These are phyloP conservation scores for Triplophysa yarkandensis DNA, from an alignment of 2,797 vertebrate genomes.

Conservation along the genomic window DNA sequence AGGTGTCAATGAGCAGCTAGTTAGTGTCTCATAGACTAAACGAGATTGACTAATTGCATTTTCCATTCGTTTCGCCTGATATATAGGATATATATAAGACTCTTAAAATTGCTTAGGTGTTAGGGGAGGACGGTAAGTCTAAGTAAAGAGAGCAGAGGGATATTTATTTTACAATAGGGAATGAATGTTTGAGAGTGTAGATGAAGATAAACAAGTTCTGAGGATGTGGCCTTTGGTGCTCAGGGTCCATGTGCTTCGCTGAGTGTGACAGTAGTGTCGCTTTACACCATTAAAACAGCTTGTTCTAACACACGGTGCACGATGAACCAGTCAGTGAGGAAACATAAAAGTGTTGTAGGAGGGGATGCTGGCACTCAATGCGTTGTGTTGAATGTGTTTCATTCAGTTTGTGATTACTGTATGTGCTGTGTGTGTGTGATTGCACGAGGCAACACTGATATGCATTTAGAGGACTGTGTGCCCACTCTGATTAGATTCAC, in stretches of 20 bases:
- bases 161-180: not conserved
- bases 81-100: too few species aligned
- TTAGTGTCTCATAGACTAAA: constrained; percentile 18
- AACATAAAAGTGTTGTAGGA: not conserved
- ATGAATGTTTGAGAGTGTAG: not conserved
- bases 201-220: not conserved
- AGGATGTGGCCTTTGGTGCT: not conserved
- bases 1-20: constrained; percentile 23
- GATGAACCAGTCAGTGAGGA: not conserved
- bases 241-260: not conserved
- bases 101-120: constrained; percentile 10
- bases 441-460: not conserved
- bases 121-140: not conserved
- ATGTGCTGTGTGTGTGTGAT: not conserved
- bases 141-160: not conserved
- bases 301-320: not conserved
- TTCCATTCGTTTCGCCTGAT: constrained; percentile 1
- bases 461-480: not conserved
- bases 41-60: constrained; percentile 37
- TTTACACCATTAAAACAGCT: not conserved
- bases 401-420: not conserved
- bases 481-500: not conserved
- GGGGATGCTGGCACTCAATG: not conserved
- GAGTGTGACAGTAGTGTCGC: not conserved
- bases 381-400: not conserved